Conservation (phyloP, 2,888 invertebrate genomes). For the Agrochola macilenta region DNA sequence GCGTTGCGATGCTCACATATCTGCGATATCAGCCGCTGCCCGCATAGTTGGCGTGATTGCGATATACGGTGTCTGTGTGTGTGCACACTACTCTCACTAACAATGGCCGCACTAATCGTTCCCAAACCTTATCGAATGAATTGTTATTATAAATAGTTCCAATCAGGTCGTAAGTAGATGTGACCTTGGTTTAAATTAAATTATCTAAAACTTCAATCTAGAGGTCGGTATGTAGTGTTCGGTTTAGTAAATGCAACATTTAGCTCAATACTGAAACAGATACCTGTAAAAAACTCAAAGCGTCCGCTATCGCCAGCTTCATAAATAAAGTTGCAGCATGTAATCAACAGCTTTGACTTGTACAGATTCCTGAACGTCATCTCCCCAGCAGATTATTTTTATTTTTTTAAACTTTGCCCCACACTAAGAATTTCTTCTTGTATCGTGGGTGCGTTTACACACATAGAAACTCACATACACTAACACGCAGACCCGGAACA, state of each 20-base stretch:
- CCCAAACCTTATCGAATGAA: slow-evolving; percentile 31
- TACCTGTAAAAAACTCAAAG: neutral
- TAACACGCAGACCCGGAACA: no score
- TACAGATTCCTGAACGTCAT: no score
- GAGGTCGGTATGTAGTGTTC: neutral
- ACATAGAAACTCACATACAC: no score
- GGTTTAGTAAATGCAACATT: neutral
- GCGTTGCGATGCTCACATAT: slow-evolving; percentile 11
- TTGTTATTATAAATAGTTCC: slow-evolving; percentile 21
- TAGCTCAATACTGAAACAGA: neutral
- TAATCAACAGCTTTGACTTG: no score
- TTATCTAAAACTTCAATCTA: neutral
- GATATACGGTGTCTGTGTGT: neutral
- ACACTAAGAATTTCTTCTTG: no score
- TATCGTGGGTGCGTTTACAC: no score
- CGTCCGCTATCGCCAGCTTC: neutral
- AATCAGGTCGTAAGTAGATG: neutral
- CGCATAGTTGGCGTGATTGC: slow-evolving; percentile 5
- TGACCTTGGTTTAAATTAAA: slow-evolving; percentile 1
- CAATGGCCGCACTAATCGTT: slow-evolving; percentile 31
- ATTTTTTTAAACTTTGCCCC: no score
- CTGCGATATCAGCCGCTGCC: slow-evolving; percentile 7
- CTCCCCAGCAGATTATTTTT: neutral
- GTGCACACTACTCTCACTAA: neutral
- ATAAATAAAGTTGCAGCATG: neutral